Evolutionary conservation across 2,888 invertebrate genomes (phyloP), one percentile per base, ranked within the genome.

Genomic region (Diabrotica balteata): DNA sequence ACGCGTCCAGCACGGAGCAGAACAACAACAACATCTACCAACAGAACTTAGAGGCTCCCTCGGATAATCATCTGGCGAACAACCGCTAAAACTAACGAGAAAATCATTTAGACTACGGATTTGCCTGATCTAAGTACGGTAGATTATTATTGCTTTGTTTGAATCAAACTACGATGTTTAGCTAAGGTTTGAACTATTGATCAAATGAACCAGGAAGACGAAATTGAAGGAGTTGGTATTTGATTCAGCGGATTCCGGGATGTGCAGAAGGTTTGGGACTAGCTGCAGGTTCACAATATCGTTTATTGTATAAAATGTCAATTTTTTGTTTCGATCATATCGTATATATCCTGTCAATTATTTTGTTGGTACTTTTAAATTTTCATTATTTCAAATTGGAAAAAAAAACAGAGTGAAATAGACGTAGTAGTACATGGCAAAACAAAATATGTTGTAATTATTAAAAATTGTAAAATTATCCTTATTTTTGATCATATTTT

Each of bases 11-110:
- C 59, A 76, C 80, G 69, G 87, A 87, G 78, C 85, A 85, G 73
- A 87, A 87, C 78, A 87, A 87, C 79, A 87, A 87, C 79, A 87
- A 84, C 70, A 81, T 87, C 77, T 85, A 86, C 67, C 87, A 87
- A 79, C 85, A 87, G 76, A 87, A 87, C 76, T 80, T 87, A 75
- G 87, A 87, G 79, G 84, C 77, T 61, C 76, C 81, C 68, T 79
- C 79, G 44, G 84, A 82, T 9, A 79, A 78, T 64, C 69, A 78
- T n/a, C 68, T 80, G 73, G 76, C 80, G 66, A 80, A 82, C 74
- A 71, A 80, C 51, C 80, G 79, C 52, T 79, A 73, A 45, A 45
- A 8, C 3, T 7, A 8, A 32, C 32, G 4, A 32, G 32, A 32
- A 42, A 54, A 51, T 11, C 22, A 46, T 10, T 22, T 9, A 1